Conservation (phyloP, 2,797 vertebrate genomes). For the Aeoliscus strigatus region DNA sequence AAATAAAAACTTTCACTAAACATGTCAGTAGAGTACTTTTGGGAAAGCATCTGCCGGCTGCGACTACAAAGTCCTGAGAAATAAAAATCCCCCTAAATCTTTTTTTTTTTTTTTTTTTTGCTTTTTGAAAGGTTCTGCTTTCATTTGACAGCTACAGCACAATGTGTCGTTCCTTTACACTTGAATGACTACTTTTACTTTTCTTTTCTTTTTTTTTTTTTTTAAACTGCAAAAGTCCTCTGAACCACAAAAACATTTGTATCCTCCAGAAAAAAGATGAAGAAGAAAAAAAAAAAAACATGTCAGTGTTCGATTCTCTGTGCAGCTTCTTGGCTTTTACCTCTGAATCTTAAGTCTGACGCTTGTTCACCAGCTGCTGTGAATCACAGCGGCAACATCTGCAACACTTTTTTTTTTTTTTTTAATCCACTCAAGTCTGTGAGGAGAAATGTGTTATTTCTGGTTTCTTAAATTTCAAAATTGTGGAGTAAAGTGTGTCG, state of each 20-base stretch:
- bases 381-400: too few relatives aligned
- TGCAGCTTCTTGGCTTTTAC: constrained; percentile 5
- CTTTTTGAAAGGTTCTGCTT: constrained; percentile 35
- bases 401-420: too few relatives aligned
- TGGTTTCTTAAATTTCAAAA: constrained; percentile 11
- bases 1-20: too few relatives aligned
- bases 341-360: too few relatives aligned
- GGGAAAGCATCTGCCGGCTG: constrained; percentile 44
- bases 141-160: constrained; percentile 48
- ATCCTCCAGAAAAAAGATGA: too few relatives aligned
- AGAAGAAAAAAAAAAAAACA: constrained; percentile 38
- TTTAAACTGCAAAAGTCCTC: too few relatives aligned
- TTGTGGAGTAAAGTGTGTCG: not conserved
- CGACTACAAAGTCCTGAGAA: constrained; percentile 31
- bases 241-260: constrained; percentile 40
- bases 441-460: too few relatives aligned
- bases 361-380: too few relatives aligned
- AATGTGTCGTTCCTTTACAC: constrained; percentile 33
- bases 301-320: constrained; percentile 33
- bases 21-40: constrained; percentile 40
- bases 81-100: too few relatives aligned
- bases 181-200: constrained; percentile 20
- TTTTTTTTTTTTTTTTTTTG: too few relatives aligned
- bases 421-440: too few relatives aligned
- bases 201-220: too few relatives aligned